Evolutionary conservation across 2,113 vertebrate species (phyloP).

Genomic region (Paratilapia polleni): DNA sequence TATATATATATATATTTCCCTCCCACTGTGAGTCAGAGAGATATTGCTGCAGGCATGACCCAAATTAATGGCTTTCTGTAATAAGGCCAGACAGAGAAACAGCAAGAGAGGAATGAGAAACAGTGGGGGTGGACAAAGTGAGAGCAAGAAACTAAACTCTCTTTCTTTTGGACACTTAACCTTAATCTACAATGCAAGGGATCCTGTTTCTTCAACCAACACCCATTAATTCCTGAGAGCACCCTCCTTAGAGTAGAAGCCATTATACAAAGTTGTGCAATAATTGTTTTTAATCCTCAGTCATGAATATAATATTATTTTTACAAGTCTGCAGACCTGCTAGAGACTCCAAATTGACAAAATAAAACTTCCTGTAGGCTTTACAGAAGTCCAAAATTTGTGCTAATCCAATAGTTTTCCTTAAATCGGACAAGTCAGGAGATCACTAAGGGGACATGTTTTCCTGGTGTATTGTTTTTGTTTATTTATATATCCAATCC

Average conservation of each 20-base stretch:
- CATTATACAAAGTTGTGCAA: not conserved
- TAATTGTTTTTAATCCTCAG: not conserved
- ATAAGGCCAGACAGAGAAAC: slow-evolving; percentile 67
- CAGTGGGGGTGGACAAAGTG: slow-evolving; percentile 58
- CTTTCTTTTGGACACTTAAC: slow-evolving; percentile 46
- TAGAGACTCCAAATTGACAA: not conserved
- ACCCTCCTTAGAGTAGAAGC: not conserved
- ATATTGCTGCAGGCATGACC: slow-evolving; percentile 66
- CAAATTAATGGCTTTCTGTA: slow-evolving; percentile 68
- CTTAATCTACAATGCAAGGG: slow-evolving; percentile 43
- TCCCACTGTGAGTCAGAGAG: slow-evolving; percentile 36
- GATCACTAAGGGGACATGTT: not conserved
- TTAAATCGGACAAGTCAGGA: not conserved
- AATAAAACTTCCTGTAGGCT: too few species aligned
- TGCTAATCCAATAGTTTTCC: not conserved
- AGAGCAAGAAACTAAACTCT: slow-evolving; percentile 67
- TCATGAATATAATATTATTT: not conserved
- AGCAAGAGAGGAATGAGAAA: slow-evolving; percentile 56
- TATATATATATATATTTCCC: slow-evolving; percentile 15
- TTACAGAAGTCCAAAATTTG: too few species aligned
- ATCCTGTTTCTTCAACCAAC: slow-evolving; percentile 53
- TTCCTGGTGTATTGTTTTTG: not conserved
- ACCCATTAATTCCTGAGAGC: slow-evolving; percentile 9
- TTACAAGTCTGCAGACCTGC: not conserved
- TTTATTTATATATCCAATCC: not conserved